phyloP scores from a whole-genome alignment of 2,113 vertebrate genomes.

The Seriola aureovittata region DNA sequence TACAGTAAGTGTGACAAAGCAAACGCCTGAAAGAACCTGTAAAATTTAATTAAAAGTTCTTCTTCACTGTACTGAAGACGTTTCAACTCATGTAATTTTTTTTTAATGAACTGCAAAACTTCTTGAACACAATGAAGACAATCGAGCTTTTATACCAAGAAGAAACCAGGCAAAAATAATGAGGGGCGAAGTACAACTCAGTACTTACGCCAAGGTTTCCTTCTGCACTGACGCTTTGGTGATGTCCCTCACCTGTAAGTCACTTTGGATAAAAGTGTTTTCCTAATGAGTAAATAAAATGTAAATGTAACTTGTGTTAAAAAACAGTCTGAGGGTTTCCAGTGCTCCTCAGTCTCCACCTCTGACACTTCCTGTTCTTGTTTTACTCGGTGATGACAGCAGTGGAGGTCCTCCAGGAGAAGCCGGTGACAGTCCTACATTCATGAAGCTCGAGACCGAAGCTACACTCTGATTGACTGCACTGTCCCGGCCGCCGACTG shows the following conservation, averaged over 20 bases:
- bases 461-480: conserved; percentile 46
- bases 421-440: not conserved
- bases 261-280: too few species aligned
- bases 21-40: too few species aligned
- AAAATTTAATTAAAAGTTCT: too few species aligned
- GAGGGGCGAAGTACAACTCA: not conserved
- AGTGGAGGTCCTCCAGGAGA: not conserved
- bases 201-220: too few species aligned
- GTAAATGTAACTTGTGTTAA: too few species aligned
- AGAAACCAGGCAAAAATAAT: not conserved
- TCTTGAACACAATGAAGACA: too few species aligned
- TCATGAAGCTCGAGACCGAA: conserved; percentile 22
- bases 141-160: not conserved
- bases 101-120: not conserved
- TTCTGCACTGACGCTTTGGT: too few species aligned
- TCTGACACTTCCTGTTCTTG: conserved; percentile 11
- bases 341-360: not conserved
- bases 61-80: too few species aligned
- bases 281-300: too few species aligned
- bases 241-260: too few species aligned
- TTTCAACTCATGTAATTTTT: not conserved
- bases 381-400: conserved; percentile 6
- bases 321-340: not conserved
- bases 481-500: conserved; percentile 16
- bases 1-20: too few species aligned